Percentiles rank a stretch among this genome's conserved stretches.
phyloP scores from a whole-genome alignment of 2,113 vertebrate genomes.

The Syngnathus scovelli region DNA sequence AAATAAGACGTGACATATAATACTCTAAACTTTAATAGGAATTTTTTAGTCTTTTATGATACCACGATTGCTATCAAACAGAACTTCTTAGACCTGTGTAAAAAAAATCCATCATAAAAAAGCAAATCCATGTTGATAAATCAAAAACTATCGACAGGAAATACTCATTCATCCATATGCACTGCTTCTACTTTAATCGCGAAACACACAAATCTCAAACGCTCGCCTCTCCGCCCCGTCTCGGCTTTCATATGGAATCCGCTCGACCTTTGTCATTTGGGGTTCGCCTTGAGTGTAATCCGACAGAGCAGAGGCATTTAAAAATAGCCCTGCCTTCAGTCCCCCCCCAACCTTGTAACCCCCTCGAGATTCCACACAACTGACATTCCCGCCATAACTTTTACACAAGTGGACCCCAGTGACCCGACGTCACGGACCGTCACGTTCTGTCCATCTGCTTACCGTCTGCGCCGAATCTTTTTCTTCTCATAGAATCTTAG shows the following conservation, averaged over 20 bases:
- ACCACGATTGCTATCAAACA: not conserved
- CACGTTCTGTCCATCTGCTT: constrained; percentile 33
- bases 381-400: constrained; percentile 33
- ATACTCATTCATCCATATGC: not conserved
- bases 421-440: constrained; percentile 46
- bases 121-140: not conserved
- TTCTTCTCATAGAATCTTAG: not conserved
- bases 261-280: constrained; percentile 18
- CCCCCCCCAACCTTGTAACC: constrained; percentile 11
- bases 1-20: no score
- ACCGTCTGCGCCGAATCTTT: constrained; percentile 7
- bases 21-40: no score
- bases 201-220: not conserved
- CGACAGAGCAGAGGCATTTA: constrained; percentile 33
- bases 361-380: constrained; percentile 23
- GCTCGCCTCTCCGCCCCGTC: not conserved
- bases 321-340: constrained; percentile 23
- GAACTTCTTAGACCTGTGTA: not conserved
- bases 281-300: constrained; percentile 18
- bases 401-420: constrained; percentile 39
- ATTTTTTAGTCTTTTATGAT: not conserved
- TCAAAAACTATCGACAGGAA: not conserved
- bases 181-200: not conserved
- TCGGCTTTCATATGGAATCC: constrained; percentile 14
- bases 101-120: not conserved